These are phyloP conservation scores for Lucifuga dentata DNA, from an alignment of 2,113 vertebrate genomes.

Conservation along the genomic window DNA sequence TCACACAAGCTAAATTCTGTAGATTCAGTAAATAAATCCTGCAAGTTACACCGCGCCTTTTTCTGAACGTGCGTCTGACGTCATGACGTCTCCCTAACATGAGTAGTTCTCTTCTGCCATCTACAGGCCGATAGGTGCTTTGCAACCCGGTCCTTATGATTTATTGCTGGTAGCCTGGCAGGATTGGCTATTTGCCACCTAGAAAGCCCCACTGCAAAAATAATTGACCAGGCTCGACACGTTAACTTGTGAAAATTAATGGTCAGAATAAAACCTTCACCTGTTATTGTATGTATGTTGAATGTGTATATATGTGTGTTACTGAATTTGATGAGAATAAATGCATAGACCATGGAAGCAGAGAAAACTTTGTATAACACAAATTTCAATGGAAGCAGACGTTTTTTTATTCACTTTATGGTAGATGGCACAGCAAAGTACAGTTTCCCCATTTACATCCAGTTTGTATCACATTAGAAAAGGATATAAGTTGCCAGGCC, in stretches of 20 bases:
- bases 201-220: too few species aligned
- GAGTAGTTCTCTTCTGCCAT: not conserved
- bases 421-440: constrained; percentile 63
- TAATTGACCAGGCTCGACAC: too few species aligned
- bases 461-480: constrained; percentile 52
- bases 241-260: too few species aligned
- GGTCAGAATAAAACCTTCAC: too few species aligned
- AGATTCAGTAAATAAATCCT: not conserved
- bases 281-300: too few species aligned
- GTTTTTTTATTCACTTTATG: constrained; percentile 68
- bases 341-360: not conserved
- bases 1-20: rapidly evolving
- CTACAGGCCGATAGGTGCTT: not conserved
- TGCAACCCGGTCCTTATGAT: not conserved
- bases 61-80: constrained; percentile 58
- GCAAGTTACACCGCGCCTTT: constrained; percentile 55
- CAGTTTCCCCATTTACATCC: constrained; percentile 41
- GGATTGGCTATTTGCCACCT: too few species aligned
- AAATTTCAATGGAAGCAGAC: constrained; percentile 59
- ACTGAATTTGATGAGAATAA: too few species aligned
- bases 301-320: too few species aligned
- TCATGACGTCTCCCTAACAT: constrained; percentile 13
- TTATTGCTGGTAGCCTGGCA: too few species aligned
- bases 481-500: constrained; percentile 22
- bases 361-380: constrained; percentile 9